Evolutionary conservation across 2,113 vertebrate species (phyloP).

Genomic region (Suricata suricatta): DNA sequence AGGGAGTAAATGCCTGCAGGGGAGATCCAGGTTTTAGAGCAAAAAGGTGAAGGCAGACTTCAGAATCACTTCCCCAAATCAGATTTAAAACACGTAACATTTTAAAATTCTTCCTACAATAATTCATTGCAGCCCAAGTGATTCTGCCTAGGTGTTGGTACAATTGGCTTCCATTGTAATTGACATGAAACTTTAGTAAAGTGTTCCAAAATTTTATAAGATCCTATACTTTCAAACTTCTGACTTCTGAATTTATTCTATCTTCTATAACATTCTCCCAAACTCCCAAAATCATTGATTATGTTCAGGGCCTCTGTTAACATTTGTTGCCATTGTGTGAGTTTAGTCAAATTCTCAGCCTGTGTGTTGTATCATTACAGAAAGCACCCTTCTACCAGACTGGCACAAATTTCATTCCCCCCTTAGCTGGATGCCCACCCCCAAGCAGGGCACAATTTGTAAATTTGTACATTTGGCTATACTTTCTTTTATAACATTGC

Average conservation of each 20-base stretch:
- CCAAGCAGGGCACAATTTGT: not conserved
- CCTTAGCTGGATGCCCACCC: not conserved
- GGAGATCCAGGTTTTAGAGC: not conserved
- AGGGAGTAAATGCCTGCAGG: not conserved
- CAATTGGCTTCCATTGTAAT: not conserved
- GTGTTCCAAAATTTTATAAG: not conserved
- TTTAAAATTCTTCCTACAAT: not conserved
- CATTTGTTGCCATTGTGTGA: not conserved
- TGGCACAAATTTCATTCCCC: not conserved
- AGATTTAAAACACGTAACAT: not conserved
- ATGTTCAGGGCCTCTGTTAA: not conserved
- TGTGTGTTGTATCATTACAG: not conserved
- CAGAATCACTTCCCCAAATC: not conserved
- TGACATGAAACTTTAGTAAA: not conserved
- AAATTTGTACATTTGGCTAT: not conserved
- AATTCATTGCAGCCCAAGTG: not conserved
- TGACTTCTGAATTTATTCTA: not conserved
- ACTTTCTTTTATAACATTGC: not conserved
- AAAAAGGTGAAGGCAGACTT: not conserved
- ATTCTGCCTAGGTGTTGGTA: not conserved
- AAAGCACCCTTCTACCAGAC: not conserved
- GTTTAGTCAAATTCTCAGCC: not conserved
- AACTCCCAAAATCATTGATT: not conserved
- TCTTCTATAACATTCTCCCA: not conserved
- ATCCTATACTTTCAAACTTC: not conserved